Evolutionary conservation across 2,888 invertebrate genomes (phyloP), one percentile per base, ranked within the genome.

Genomic region (Ichneumon xanthorius): DNA sequence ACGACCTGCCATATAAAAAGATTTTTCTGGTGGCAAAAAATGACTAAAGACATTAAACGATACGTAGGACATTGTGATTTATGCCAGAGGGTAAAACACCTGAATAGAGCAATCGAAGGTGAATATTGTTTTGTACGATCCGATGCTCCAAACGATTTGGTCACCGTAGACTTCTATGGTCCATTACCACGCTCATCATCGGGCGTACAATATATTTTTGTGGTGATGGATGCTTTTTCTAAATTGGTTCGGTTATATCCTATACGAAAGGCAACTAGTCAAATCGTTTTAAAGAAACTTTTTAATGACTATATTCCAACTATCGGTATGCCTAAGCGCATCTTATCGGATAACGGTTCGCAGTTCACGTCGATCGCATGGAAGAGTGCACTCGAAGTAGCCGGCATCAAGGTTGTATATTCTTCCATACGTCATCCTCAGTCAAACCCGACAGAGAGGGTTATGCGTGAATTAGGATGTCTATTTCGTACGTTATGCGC

Each of bases 21-120:
- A 48, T 87, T 79, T 67, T 88, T 82, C 67, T 86, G 78, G 67
- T 87, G 87, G 83, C 61, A n/a, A 16, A 65, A 65, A 6, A 83
- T 88, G 84, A 9, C 63, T 16, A 2, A 19, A 11, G 80, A 85
- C 14, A 73, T 80, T 0, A 87, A 86, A 26, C 11, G 2, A 45
- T 87, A 48, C n/a, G 33, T 80, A 0, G 2, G 14, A 4, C 4
- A 11, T 9, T 58, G 58, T 9, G 58, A 58, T 22, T 7, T 58
- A 2, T 58, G 58, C 6, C 58, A 58, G 22, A 7, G 58, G 14
- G 67, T 77, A 1, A 77, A 77, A 40, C 53, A 67, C 19, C 22
- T 77, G 0, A 65, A n/a, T 2, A 7, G 67, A 6, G 40, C 37
- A 9, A 33, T 37, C 19, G 76, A 19, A 14, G 67, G 67, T 0